These are phyloP conservation scores for Argyresthia goedartella DNA, from an alignment of 2,888 invertebrate species.

Conservation along the genomic window DNA sequence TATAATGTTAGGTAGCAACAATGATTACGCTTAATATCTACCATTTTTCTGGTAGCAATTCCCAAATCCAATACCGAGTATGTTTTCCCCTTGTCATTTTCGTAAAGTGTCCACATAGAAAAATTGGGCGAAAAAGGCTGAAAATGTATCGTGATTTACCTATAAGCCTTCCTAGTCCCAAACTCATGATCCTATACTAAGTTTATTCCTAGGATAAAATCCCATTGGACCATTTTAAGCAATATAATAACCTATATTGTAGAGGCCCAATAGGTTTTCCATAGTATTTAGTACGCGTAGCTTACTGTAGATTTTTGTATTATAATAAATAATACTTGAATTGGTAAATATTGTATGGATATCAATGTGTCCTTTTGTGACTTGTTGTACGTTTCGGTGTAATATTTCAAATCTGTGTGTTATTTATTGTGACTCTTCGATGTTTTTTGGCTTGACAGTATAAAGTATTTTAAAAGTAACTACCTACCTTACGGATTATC, in stretches of 20 bases:
- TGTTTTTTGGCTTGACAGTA: neutral
- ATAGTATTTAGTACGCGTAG: slow-evolving; percentile 52
- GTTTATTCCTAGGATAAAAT: slow-evolving; percentile 45
- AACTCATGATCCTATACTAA: slow-evolving; percentile 12
- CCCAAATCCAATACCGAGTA: too few relatives aligned
- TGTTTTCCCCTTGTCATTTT: neutral
- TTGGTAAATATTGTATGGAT: slow-evolving; percentile 12
- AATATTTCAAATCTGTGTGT: slow-evolving; percentile 13
- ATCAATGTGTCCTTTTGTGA: slow-evolving; percentile 29
- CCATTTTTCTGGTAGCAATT: too few relatives aligned
- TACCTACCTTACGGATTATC: too few relatives aligned
- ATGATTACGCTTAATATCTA: neutral
- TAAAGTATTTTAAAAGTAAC: neutral
- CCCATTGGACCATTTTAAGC: slow-evolving; percentile 67
- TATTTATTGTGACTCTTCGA: neutral
- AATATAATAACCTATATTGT: slow-evolving; percentile 54
- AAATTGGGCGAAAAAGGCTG: neutral
- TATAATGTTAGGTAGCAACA: too few relatives aligned
- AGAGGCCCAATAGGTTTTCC: slow-evolving; percentile 48
- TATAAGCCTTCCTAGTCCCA: slow-evolving; percentile 2
- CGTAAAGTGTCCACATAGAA: neutral
- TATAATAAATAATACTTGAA: slow-evolving; percentile 11
- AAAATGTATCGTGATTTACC: neutral
- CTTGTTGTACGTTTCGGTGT: slow-evolving; percentile 10
- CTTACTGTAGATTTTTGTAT: slow-evolving; percentile 57